Conservation (phyloP, 2,797 vertebrate species). For the Amblyraja radiata region DNA sequence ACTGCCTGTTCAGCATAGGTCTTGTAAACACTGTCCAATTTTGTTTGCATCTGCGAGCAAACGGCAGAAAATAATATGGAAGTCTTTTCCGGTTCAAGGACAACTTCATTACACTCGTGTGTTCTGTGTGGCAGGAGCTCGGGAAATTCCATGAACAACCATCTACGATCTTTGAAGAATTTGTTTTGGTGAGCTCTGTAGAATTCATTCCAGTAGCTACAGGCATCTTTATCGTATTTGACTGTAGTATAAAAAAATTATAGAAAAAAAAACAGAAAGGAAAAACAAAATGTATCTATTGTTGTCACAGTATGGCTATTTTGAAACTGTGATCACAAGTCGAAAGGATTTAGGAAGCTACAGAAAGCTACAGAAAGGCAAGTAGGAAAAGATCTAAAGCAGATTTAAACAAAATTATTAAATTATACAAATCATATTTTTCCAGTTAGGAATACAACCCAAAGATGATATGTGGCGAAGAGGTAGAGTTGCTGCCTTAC, state of each 20-base stretch:
- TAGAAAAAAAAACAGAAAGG: conserved; percentile 44
- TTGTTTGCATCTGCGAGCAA: not conserved
- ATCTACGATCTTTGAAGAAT: conserved; percentile 86
- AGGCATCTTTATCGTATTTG: conserved; percentile 73
- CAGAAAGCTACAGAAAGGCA: no score
- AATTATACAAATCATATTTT: not conserved
- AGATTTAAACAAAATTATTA: not conserved
- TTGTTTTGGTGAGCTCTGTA: conserved; percentile 77
- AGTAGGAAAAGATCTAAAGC: not conserved
- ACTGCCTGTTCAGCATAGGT: not conserved
- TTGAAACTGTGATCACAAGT: not conserved
- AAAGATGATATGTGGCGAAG: no score
- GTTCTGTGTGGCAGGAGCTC: conserved; percentile 69
- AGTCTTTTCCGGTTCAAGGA: conserved; percentile 37
- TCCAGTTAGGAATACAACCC: not conserved
- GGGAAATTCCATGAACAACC: conserved; percentile 79
- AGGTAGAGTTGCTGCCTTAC: no score
- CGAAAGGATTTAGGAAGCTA: not conserved
- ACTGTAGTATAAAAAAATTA: conserved; percentile 54
- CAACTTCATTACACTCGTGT: conserved; percentile 44
- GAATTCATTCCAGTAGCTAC: conserved; percentile 80
- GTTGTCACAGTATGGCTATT: not conserved
- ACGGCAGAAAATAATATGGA: not conserved
- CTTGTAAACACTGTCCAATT: not conserved
- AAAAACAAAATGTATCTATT: conserved; percentile 27